Base-by-base conservation (phyloP, 2,797 vertebrate genomes). In the Sebastes cheni region DNA sequence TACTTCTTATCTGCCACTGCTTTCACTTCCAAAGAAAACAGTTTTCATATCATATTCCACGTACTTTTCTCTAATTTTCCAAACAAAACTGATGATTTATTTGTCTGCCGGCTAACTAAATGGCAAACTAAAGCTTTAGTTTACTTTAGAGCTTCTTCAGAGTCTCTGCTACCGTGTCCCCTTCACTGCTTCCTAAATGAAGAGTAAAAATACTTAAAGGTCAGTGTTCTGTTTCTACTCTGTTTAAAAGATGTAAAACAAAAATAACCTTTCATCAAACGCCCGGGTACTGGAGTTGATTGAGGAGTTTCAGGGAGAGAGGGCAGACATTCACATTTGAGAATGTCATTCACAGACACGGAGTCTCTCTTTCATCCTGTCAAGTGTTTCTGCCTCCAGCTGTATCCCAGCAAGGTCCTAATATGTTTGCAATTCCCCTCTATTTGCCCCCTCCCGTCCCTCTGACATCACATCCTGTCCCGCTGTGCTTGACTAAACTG, bases 391-490 rank as follows among this genome's bases (percentile, higher is more conserved):
- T 66, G 81, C 84, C 75, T 77, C 77, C 78, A 80, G 75, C 87
- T 87, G 71, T 70, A 66, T 88, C 69, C 77, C 84, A 69, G 61
- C 73, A 65, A 68, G 69, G 55, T 50, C 62, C 64, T 83, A 79
- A 89, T 85, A 54, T 86, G 89, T 88, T 85, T 79, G 64, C 72
- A 85, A 59, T 87, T 60, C 58, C 36, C 61, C 30, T 27, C 70
- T 29, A 9, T 54, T 46, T 23, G 25, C 29, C 62, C 50, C 29
- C 54, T 20, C 12, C 34, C 25, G 46, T 22, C 27, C 32, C 67
- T 66, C 59, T 95, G 90, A 93, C 91, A 89, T 95, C 93, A 94
- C 88, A 82, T 88, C 90, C 85, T 88, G 86, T 85, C 86, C 62
- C 10, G 58, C 79, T 86, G 81, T 61, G 88, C 86, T 82, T 60